A percentile compares a stretch with the other conserved stretches of the same genome.
Evolutionary conservation across 1,140 invertebrate species (phyloP).

Genomic region (Hyles vespertilio): DNA sequence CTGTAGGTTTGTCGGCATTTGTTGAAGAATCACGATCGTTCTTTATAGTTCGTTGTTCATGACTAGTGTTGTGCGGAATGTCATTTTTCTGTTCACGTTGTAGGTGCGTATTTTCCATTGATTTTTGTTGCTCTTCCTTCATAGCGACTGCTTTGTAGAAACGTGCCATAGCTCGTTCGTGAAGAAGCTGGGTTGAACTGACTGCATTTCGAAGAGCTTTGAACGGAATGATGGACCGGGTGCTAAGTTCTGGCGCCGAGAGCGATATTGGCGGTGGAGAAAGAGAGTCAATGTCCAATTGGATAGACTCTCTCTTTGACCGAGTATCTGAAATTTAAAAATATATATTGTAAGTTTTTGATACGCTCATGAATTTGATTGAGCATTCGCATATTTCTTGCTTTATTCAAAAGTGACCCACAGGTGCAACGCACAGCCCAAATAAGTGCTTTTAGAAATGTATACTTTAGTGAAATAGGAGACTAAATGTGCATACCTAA

Average conservation of each 20-base stretch:
- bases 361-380: background rate
- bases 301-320: slow-evolving; percentile 76
- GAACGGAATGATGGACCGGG: slow-evolving; percentile 70
- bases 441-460: too few species aligned
- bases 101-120: slow-evolving; percentile 24
- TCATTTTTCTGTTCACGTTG: slow-evolving; percentile 32
- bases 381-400: background rate
- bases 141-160: slow-evolving; percentile 85
- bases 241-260: slow-evolving; percentile 84
- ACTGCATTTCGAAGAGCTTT: slow-evolving; percentile 81
- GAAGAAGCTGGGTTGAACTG: slow-evolving; percentile 87
- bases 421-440: too few species aligned
- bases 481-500: too few species aligned
- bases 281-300: slow-evolving; percentile 78
- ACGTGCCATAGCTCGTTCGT: slow-evolving; percentile 86
- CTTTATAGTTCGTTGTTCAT: slow-evolving; percentile 19
- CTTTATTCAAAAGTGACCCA: too few species aligned
- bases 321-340: slow-evolving; percentile 52
- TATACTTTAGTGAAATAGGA: too few species aligned
- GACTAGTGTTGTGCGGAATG: slow-evolving; percentile 49
- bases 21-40: slow-evolving; percentile 11
- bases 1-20: slow-evolving; percentile 7
- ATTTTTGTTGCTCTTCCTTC: slow-evolving; percentile 80
- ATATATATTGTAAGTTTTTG: background rate
- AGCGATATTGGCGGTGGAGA: slow-evolving; percentile 86